phyloP scores from a whole-genome alignment of 2,888 invertebrate species.

The Cheilosia scutellata region DNA sequence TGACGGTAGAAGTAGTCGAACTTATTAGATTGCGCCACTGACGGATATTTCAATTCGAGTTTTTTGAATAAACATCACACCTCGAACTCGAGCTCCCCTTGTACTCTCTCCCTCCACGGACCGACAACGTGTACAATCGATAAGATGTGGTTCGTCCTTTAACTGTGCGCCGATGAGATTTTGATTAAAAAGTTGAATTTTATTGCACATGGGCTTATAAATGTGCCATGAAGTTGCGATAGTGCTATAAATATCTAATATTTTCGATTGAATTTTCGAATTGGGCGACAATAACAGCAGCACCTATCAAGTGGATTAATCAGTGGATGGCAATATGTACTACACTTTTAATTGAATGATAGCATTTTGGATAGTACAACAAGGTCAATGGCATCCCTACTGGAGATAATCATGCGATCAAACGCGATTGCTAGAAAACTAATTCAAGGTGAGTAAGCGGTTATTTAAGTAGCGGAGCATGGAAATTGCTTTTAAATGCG shows the following conservation, averaged over 20 bases:
- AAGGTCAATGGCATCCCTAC: constrained; percentile 80
- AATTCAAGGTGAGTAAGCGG: constrained; percentile 80
- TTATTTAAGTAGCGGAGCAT: not conserved
- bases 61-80: constrained; percentile 60
- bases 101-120: constrained; percentile 22
- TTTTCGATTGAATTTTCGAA: constrained; percentile 24
- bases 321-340: constrained; percentile 25
- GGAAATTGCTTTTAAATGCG: not conserved
- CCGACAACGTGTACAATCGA: constrained; percentile 50
- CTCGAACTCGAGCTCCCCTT: constrained; percentile 37
- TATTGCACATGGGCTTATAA: constrained; percentile 46
- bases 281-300: not conserved
- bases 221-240: constrained; percentile 56
- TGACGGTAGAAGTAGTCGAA: constrained; percentile 55
- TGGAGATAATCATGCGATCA: constrained; percentile 83
- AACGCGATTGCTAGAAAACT: constrained; percentile 83
- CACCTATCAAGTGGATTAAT: constrained; percentile 47
- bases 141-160: constrained; percentile 71
- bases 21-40: constrained; percentile 74
- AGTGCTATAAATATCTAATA: constrained; percentile 47
- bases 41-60: constrained; percentile 67
- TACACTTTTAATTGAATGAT: constrained; percentile 33
- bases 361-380: constrained; percentile 35
- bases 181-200: constrained; percentile 69
- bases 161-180: constrained; percentile 44